Conservation (phyloP, 1,140 invertebrate genomes). For the Ceratina calcarata region DNA sequence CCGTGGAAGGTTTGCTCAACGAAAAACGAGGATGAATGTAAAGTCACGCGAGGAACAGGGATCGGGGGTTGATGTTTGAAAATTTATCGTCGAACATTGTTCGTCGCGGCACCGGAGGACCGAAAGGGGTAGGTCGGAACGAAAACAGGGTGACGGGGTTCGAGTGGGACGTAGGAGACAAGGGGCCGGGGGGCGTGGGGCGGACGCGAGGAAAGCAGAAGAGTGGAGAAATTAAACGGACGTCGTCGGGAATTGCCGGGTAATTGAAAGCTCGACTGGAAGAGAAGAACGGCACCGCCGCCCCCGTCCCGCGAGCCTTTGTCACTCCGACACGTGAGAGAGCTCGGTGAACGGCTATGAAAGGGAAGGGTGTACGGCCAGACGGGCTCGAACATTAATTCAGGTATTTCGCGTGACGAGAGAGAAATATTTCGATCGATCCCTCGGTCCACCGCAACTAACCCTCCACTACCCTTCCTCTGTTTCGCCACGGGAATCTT, state of each 20-base stretch:
- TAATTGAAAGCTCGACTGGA: conserved; percentile 63
- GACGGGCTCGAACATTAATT: conserved; percentile 60
- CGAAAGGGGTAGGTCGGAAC: not conserved
- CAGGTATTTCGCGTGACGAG: conserved; percentile 55
- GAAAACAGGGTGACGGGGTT: conserved; percentile 15
- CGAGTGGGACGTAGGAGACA: not conserved
- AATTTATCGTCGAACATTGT: conserved; percentile 51
- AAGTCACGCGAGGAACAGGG: not conserved
- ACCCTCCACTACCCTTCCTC: not conserved
- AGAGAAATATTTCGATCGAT: conserved; percentile 51
- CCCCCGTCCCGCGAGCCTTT: conserved; percentile 51
- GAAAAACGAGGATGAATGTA: not conserved
- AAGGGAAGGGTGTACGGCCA: conserved; percentile 37
- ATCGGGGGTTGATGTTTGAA: conserved; percentile 38
- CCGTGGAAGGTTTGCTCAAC: not conserved
- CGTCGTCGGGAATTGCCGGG: conserved; percentile 64
- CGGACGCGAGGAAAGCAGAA: not conserved
- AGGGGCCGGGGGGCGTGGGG: not conserved
- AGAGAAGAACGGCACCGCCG: conserved; percentile 56
- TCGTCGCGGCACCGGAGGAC: not conserved
- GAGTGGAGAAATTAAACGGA: conserved; percentile 63
- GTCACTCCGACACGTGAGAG: conserved; percentile 51
- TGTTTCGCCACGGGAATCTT: not conserved
- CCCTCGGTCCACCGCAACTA: not conserved
- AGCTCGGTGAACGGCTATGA: conserved; percentile 49